Conservation (phyloP, 2,797 vertebrate species). For the Labroides dimidiatus region DNA sequence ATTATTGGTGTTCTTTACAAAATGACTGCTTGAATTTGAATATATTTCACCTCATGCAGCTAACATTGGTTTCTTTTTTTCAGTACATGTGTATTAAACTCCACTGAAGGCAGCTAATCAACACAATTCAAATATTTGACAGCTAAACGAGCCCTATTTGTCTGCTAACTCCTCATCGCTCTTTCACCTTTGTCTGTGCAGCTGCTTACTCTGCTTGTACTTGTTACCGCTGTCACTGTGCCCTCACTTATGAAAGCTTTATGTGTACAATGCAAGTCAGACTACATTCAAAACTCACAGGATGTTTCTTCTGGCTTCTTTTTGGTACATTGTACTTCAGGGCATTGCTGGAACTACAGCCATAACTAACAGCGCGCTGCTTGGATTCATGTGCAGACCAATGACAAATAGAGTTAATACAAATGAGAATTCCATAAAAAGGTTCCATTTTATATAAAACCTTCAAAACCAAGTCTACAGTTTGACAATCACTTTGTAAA, state of each 20-base stretch:
- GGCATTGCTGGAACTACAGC: not conserved
- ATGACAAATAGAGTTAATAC: not conserved
- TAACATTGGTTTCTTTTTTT: conserved; percentile 3
- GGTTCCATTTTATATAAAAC: conserved; percentile 1
- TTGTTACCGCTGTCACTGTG: not conserved
- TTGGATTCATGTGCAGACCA: not conserved
- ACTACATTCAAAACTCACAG: not conserved
- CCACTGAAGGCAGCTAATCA: conserved; percentile 15
- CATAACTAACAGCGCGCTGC: not conserved
- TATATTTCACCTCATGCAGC: not conserved
- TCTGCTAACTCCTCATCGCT: conserved; percentile 7
- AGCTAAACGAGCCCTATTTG: conserved; percentile 19
- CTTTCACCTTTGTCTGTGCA: conserved; percentile 1
- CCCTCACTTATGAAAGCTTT: not conserved
- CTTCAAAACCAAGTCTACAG: not conserved
- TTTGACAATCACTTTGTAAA: not conserved
- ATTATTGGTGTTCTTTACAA: conserved; percentile 24
- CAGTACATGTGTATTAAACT: not conserved
- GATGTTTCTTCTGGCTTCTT: not conserved
- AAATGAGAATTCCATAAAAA: not conserved
- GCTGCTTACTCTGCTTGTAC: not conserved
- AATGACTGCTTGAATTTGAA: conserved; percentile 13
- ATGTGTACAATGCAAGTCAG: not conserved
- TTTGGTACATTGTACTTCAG: conserved; percentile 1
- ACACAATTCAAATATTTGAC: conserved; percentile 9